phyloP scores from a whole-genome alignment of 2,113 vertebrate species.

The Heterocephalus glaber region DNA sequence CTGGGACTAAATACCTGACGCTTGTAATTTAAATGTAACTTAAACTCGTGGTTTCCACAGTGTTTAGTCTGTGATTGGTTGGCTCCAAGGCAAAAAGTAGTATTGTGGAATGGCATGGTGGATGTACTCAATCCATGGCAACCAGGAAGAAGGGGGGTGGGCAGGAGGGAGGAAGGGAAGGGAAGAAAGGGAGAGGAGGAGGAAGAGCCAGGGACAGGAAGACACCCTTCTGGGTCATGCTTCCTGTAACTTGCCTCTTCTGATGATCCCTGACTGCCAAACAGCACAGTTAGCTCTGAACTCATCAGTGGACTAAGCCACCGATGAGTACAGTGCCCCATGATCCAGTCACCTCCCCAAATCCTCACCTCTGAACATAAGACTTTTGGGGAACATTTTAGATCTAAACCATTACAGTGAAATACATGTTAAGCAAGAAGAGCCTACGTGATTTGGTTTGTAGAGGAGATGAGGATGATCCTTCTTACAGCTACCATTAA shows the following conservation, averaged over 20 bases:
- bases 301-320: neutral
- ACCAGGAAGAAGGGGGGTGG: neutral
- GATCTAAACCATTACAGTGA: neutral
- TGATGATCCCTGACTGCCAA: neutral
- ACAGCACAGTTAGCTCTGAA: neutral
- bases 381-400: neutral
- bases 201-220: neutral
- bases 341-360: neutral
- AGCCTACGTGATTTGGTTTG: neutral
- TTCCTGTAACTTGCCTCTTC: neutral
- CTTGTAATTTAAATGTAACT: neutral
- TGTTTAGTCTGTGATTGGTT: neutral
- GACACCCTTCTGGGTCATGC: neutral
- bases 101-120: neutral
- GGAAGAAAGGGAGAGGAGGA: neutral
- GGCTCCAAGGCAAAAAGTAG: neutral
- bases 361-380: neutral
- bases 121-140: neutral
- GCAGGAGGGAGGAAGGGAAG: neutral
- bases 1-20: neutral
- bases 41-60: neutral
- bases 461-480: neutral
- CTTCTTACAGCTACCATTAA: neutral
- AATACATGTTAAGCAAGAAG: neutral
- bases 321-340: neutral